These are phyloP conservation scores for Didymodactylos carnosus DNA, from an alignment of 2,888 invertebrate species.

Conservation along the genomic window DNA sequence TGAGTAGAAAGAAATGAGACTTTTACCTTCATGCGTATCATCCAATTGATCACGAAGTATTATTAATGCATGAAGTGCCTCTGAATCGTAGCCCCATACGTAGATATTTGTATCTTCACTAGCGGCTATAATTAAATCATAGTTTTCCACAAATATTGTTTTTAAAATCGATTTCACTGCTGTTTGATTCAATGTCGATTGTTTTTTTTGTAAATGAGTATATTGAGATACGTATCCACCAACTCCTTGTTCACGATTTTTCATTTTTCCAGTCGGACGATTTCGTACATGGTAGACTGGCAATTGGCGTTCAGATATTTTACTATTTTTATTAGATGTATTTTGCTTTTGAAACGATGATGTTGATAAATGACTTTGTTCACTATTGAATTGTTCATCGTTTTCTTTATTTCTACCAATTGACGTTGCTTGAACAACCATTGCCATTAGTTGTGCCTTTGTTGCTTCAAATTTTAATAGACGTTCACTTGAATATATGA, in stretches of 20 bases:
- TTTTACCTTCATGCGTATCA: neutral
- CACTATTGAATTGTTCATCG: too few species aligned
- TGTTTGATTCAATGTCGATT: neutral
- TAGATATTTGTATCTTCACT: slow-evolving; percentile 33
- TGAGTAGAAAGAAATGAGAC: neutral
- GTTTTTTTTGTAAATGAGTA: neutral
- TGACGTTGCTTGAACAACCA: neutral
- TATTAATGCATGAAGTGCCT: slow-evolving; percentile 2
- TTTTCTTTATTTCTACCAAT: neutral
- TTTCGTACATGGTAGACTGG: neutral
- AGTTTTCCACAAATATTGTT: slow-evolving; percentile 30
- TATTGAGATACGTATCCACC: neutral
- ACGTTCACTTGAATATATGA: slow-evolving; percentile 23
- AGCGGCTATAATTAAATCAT: slow-evolving; percentile 30
- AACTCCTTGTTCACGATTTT: neutral
- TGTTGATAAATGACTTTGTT: neutral
- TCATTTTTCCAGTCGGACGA: neutral
- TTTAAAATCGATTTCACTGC: neutral
- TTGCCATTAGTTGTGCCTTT: neutral
- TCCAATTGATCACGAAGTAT: neutral
- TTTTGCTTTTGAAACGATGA: neutral
- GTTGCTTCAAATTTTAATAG: slow-evolving; percentile 7
- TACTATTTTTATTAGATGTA: neutral
- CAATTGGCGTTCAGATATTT: neutral
- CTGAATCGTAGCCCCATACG: slow-evolving; percentile 16